Evolutionary conservation across 2,888 invertebrate genomes (phyloP).

Genomic region (Cylloceria caligata): DNA sequence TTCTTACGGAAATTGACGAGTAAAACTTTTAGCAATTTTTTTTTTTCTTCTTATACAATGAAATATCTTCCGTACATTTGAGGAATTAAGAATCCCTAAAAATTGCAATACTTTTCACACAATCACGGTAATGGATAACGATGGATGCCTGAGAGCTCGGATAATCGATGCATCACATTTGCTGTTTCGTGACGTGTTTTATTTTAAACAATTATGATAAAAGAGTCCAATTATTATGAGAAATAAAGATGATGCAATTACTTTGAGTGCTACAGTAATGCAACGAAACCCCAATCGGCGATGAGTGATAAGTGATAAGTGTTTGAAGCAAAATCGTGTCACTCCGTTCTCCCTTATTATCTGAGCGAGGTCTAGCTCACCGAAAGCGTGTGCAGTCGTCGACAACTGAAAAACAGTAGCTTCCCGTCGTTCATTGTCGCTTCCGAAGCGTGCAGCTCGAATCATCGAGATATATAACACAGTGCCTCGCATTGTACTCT

Average conservation of each 20-base stretch:
- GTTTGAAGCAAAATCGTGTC: neutral
- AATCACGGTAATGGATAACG: too few species aligned
- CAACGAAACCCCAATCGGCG: neutral
- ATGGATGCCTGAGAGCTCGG: too few species aligned
- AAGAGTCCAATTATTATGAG: too few species aligned
- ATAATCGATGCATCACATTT: too few species aligned
- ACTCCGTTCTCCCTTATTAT: neutral
- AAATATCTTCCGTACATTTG: too few species aligned
- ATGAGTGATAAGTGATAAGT: neutral
- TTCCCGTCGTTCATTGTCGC: slow-evolving; percentile 44
- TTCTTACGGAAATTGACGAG: neutral
- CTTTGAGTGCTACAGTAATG: too few species aligned
- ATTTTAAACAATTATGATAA: too few species aligned
- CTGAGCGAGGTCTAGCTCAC: neutral
- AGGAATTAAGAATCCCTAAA: too few species aligned
- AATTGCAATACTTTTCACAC: too few species aligned
- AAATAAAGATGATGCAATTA: too few species aligned
- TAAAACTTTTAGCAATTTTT: neutral
- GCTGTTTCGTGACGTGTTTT: too few species aligned
- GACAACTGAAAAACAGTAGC: slow-evolving; percentile 28
- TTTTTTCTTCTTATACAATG: too few species aligned
- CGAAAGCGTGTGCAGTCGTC: neutral
- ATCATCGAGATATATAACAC: slow-evolving; percentile 37
- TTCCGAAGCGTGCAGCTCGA: slow-evolving; percentile 2
- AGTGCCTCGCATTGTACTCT: slow-evolving; percentile 57